Percentiles rank a stretch among this genome's conserved stretches.
These are phyloP conservation scores for Periplaneta americana DNA, from an alignment of 1,140 invertebrate species.

Conservation along the genomic window DNA sequence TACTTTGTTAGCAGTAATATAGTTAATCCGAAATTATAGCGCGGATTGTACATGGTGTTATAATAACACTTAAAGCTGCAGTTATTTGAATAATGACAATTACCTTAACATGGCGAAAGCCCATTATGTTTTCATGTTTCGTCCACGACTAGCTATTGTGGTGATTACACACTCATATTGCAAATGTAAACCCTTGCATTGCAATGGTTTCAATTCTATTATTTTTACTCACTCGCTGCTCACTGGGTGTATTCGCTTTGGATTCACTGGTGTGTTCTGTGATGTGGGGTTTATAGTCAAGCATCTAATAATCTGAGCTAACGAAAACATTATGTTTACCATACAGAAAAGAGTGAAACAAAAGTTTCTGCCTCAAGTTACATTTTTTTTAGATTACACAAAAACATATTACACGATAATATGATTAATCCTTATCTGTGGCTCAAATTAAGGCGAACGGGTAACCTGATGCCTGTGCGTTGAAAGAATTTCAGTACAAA, in stretches of 20 bases:
- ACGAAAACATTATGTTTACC: too few relatives aligned
- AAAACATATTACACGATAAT: too few relatives aligned
- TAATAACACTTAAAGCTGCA: background rate
- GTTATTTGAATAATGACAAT: background rate
- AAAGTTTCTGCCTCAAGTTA: too few relatives aligned
- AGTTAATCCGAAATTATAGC: background rate
- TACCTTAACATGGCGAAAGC: background rate
- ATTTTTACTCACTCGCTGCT: background rate
- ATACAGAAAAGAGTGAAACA: too few relatives aligned
- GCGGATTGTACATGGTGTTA: background rate
- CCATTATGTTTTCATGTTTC: background rate
- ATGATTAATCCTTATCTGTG: too few relatives aligned
- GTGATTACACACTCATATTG: background rate
- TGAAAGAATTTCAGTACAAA: too few relatives aligned
- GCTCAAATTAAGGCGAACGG: too few relatives aligned
- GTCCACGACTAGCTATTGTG: background rate
- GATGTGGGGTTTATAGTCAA: background rate
- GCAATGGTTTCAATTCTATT: background rate
- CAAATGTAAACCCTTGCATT: background rate
- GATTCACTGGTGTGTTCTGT: background rate
- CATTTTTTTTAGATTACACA: too few relatives aligned
- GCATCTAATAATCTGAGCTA: background rate
- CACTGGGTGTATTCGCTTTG: background rate
- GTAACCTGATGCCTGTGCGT: too few relatives aligned
- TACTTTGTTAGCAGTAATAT: background rate